Evolutionary conservation across 2,113 vertebrate species (phyloP), one percentile per base, ranked within the genome.

Genomic region (Indri indri): DNA sequence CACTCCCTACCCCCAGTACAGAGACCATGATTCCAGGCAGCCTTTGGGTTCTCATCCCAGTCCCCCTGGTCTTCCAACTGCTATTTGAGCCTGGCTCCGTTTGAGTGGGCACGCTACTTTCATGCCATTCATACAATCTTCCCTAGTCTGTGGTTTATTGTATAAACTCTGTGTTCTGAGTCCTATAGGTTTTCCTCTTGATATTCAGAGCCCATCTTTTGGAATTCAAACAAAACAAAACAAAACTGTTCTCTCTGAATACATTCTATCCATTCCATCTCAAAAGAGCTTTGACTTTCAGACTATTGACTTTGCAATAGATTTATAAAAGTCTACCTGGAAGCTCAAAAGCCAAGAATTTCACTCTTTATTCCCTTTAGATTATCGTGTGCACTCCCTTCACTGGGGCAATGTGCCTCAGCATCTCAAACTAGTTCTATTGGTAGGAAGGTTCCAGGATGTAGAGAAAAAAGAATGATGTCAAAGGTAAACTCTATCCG

Each of bases 181-280:
- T 94, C 87, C 47, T 95, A n/a, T 37, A 82, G 40, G 82, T 77
- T 91, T 88, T 91, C 30, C 68, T 93, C 90, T 90, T 92, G 74
- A 80, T 91, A 97, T 84, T 93, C 86, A 95, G 63, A 90, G 37
- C 9, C 54, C 30, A 83, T 86, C 61, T 71, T 96, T 74, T 89
- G 86, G 71, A 94, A 97, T 86, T 95, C 91, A 95, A 97, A 90
- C 86, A 88, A 96, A 93, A 70, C 65, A 95, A 95, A 93, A 94
- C 57, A 96, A 92, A 96, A 57, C 66, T 54, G 13, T 68, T 95
- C 68, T 82, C 77, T 95, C 86, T 97, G 79, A 96, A 94, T 93
- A 96, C 73, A 95, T 91, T 95, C 83, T 91, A 92, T 84, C 71
- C 66, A 91, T 87, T 93, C 76, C 42, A 52, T 90, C 81, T 96